Evolutionary conservation across 2,888 invertebrate genomes (phyloP).

Genomic region (Crematogaster levior): DNA sequence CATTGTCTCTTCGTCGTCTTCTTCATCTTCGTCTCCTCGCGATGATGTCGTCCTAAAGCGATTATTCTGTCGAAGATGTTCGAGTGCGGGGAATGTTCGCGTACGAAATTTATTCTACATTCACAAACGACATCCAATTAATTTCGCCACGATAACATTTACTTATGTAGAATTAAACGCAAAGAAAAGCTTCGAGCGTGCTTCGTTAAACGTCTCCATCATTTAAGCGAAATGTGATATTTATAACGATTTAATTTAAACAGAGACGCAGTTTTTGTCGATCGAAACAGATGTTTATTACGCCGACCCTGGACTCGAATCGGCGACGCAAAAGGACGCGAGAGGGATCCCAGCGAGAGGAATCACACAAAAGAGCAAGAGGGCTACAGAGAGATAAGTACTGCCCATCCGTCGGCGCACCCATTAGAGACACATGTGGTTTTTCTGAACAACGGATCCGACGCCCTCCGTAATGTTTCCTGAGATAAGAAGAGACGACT

Average conservation of each 20-base stretch:
- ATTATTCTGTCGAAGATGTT: slow-evolving; percentile 5
- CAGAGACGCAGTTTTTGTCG: neutral
- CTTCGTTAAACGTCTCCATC: neutral
- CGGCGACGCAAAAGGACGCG: slow-evolving; percentile 8
- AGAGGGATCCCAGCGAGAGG: slow-evolving; percentile 59
- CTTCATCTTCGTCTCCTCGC: slow-evolving; percentile 57
- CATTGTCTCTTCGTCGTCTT: slow-evolving; percentile 69
- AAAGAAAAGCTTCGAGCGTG: too few relatives aligned
- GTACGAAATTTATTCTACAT: neutral
- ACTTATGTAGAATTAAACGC: neutral
- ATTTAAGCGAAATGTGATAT: neutral
- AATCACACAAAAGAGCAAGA: slow-evolving; percentile 65
- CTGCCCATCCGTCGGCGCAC: slow-evolving; percentile 67
- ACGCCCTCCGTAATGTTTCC: slow-evolving; percentile 30
- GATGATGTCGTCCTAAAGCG: neutral
- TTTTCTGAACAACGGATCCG: slow-evolving; percentile 58
- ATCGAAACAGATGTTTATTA: slow-evolving; percentile 3
- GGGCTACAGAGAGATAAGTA: slow-evolving; percentile 69
- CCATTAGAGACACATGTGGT: slow-evolving; percentile 75
- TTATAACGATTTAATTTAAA: neutral
- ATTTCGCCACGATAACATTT: neutral
- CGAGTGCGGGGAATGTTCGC: neutral
- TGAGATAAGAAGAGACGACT: slow-evolving; percentile 23
- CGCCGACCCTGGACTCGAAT: slow-evolving; percentile 8
- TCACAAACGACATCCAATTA: neutral